Evolutionary conservation across 2,888 invertebrate species (phyloP).

Genomic region (Frankliniella fusca): DNA sequence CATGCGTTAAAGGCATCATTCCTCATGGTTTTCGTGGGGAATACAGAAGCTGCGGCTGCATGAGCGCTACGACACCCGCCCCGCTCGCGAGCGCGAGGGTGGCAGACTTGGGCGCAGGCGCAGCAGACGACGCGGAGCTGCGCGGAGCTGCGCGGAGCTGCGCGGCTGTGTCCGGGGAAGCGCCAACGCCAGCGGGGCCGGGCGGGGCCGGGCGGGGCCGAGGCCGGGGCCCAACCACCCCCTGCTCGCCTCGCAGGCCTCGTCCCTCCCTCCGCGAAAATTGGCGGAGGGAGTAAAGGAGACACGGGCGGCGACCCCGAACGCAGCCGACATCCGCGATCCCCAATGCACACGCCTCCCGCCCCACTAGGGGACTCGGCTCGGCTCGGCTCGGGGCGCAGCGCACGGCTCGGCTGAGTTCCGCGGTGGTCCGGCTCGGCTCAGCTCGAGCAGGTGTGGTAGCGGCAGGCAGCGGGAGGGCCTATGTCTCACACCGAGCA

Average conservation of each 20-base stretch:
- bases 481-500: neutral
- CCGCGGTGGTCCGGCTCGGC: too few relatives aligned
- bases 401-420: neutral
- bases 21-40: too few relatives aligned
- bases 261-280: neutral
- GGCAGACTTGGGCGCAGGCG: neutral
- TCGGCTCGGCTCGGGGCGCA: neutral
- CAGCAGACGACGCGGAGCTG: constrained; percentile 1
- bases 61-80: neutral
- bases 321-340: neutral
- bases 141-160: neutral
- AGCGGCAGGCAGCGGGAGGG: too few relatives aligned
- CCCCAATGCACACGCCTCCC: neutral
- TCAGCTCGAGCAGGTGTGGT: neutral
- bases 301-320: neutral
- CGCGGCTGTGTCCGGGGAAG: constrained; percentile 17
- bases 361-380: neutral
- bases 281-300: neutral
- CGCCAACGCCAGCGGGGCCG: neutral
- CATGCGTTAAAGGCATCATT: too few relatives aligned
- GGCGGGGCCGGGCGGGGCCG: neutral
- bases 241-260: too few relatives aligned
- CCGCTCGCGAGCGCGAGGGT: neutral
- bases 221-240: neutral
- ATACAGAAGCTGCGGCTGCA: too few relatives aligned